Evolutionary conservation across 2,113 vertebrate genomes (phyloP).

Genomic region (Actenoides hombroni): DNA sequence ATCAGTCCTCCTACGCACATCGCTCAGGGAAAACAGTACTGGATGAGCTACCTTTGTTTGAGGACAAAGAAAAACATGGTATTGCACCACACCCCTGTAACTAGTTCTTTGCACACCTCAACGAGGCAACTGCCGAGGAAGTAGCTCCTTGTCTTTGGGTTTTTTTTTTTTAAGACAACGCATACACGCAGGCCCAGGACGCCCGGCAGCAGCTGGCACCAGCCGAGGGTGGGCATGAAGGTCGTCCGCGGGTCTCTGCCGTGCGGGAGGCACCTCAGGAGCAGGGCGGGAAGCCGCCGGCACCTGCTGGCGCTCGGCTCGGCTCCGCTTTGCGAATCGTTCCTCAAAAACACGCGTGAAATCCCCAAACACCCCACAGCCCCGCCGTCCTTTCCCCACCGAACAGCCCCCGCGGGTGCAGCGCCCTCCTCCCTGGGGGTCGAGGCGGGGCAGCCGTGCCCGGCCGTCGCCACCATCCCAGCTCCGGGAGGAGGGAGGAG

Average conservation of each 20-base stretch:
- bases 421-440: too few relatives aligned
- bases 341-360: not conserved
- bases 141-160: not conserved
- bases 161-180: accelerated
- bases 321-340: accelerated
- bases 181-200: not conserved
- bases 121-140: not conserved
- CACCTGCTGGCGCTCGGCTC: not conserved
- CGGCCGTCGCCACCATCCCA: too few relatives aligned
- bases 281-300: too few relatives aligned
- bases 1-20: not conserved
- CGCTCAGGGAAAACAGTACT: not conserved
- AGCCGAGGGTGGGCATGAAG: accelerated
- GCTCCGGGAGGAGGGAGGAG: not conserved
- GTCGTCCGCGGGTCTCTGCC: not conserved
- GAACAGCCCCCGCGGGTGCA: accelerated
- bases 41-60: not conserved
- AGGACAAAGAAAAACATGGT: not conserved
- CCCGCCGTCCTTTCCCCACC: too few relatives aligned
- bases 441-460: too few relatives aligned
- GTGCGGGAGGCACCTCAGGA: too few relatives aligned
- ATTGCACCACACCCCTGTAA: not conserved
- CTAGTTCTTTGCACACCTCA: not conserved
- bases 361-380: accelerated
- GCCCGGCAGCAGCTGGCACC: not conserved